phyloP scores from a whole-genome alignment of 2,888 invertebrate species.

The Drosophila neotestacea region DNA sequence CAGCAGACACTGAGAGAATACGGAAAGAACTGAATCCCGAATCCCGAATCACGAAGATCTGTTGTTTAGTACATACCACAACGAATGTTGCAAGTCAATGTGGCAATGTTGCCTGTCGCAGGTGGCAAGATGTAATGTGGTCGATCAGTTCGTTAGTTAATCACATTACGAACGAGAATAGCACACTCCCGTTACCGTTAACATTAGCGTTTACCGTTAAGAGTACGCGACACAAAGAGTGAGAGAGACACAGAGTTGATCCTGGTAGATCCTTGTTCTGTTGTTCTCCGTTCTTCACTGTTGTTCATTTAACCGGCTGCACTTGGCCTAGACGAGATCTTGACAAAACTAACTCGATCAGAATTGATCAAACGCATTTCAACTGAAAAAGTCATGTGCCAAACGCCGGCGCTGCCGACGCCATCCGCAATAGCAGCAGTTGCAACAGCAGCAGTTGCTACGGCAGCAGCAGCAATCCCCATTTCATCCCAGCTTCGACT shows the following conservation, averaged over 20 bases:
- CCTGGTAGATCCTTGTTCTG: slow-evolving; percentile 50
- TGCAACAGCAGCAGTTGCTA: background rate
- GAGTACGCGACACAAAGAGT: background rate
- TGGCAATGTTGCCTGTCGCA: slow-evolving; percentile 36
- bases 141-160: slow-evolving; percentile 47
- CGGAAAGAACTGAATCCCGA: slow-evolving; percentile 12
- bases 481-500: slow-evolving; percentile 32
- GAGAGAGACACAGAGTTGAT: slow-evolving; percentile 23
- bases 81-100: slow-evolving; percentile 47
- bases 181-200: slow-evolving; percentile 53
- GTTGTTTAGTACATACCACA: slow-evolving; percentile 44
- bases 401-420: slow-evolving; percentile 44
- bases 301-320: slow-evolving; percentile 53
- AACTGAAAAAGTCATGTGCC: slow-evolving; percentile 71
- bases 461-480: slow-evolving; percentile 22
- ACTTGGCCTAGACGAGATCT: slow-evolving; percentile 83
- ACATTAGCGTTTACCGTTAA: slow-evolving; percentile 20
- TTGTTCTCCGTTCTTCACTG: slow-evolving; percentile 14
- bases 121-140: slow-evolving; percentile 54
- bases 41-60: slow-evolving; percentile 22
- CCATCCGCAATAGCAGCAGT: slow-evolving; percentile 21
- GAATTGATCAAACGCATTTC: slow-evolving; percentile 82
- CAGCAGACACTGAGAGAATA: slow-evolving; percentile 32
- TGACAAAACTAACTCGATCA: slow-evolving; percentile 84
- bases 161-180: slow-evolving; percentile 50